Percentiles rank a stretch among this genome's conserved stretches.
Evolutionary conservation across 2,797 vertebrate species (phyloP).

Genomic region (Miopithecus talapoin): DNA sequence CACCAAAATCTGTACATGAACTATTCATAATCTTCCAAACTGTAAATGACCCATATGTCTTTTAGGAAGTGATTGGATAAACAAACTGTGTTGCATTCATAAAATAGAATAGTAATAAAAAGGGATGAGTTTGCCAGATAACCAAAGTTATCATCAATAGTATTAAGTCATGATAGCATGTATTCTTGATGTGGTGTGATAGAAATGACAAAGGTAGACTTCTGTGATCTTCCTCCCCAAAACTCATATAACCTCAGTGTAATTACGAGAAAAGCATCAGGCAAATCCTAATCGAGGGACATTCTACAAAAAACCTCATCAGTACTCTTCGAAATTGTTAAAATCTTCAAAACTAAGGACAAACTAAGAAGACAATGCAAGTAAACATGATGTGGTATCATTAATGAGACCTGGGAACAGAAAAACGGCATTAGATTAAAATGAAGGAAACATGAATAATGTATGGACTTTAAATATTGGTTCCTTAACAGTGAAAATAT

Average conservation of each 20-base stretch:
- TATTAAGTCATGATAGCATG: neutral
- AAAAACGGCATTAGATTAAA: neutral
- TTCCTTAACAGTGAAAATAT: neutral
- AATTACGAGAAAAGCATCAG: neutral
- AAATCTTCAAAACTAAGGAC: neutral
- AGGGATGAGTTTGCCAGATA: neutral
- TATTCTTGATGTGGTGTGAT: neutral
- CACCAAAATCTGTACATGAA: neutral
- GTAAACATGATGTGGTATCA: neutral
- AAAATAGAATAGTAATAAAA: neutral
- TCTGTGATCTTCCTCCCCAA: neutral
- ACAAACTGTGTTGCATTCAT: neutral
- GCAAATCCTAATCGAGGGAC: neutral
- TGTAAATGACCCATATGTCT: neutral
- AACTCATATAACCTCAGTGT: neutral
- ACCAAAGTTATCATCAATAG: neutral
- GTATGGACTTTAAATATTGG: neutral
- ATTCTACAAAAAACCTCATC: neutral
- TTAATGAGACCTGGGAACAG: neutral
- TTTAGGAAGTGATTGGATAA: neutral
- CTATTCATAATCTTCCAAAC: neutral
- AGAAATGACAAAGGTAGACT: neutral
- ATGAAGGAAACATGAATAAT: neutral
- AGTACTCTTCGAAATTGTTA: neutral
- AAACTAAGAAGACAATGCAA: neutral